Percentiles rank a stretch among this genome's conserved stretches.
Evolutionary conservation across 2,888 invertebrate species (phyloP).

Genomic region (Drosophila mulleri): DNA sequence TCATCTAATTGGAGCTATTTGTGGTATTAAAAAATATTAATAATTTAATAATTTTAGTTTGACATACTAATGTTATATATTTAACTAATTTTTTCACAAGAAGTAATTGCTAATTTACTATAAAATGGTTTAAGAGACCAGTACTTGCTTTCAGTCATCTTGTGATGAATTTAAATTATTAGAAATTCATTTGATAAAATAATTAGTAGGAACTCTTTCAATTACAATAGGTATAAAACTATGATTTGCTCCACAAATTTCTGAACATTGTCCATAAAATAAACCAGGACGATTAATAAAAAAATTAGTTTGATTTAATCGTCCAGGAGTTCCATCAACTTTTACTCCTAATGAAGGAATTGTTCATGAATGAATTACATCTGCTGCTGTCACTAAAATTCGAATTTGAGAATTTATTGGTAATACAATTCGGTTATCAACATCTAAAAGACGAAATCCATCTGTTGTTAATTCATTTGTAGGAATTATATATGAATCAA

Average conservation of each 20-base stretch:
- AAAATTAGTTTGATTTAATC: neutral
- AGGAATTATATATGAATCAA: neutral
- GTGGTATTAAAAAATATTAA: conserved; percentile 89
- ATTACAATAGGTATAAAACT: neutral
- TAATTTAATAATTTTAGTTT: conserved; percentile 85
- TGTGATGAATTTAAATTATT: conserved; percentile 86
- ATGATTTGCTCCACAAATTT: neutral
- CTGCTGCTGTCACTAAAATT: neutral
- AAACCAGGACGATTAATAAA: neutral
- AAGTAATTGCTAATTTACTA: conserved; percentile 88
- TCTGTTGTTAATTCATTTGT: neutral
- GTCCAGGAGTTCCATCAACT: neutral
- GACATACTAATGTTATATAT: neutral
- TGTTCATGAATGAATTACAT: conserved; percentile 2
- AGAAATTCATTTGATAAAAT: conserved; percentile 11
- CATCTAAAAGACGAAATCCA: neutral
- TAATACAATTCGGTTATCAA: neutral
- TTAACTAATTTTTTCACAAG: neutral
- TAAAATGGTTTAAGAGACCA: conserved; percentile 90
- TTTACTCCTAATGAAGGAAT: neutral
- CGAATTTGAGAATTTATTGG: neutral
- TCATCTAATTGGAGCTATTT: conserved; percentile 87
- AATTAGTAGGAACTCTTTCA: neutral
- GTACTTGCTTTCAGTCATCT: conserved; percentile 89
- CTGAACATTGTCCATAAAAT: neutral